These are phyloP conservation scores for Atta cephalotes DNA, from an alignment of 1,140 invertebrate species.

Conservation along the genomic window DNA sequence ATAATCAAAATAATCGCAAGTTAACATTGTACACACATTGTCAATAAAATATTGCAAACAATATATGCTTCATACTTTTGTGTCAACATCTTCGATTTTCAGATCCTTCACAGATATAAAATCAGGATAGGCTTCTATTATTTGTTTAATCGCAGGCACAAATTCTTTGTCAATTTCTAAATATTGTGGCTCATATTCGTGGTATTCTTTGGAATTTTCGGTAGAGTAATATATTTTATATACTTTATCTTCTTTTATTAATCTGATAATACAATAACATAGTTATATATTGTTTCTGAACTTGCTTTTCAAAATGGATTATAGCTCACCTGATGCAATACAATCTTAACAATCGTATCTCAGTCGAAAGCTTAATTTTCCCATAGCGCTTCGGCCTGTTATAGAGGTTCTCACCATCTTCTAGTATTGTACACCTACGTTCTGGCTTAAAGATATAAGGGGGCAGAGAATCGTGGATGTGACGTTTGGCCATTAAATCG, in stretches of 20 bases:
- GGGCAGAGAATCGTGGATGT: constrained; percentile 95
- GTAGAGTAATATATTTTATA: constrained; percentile 92
- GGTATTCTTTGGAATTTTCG: constrained; percentile 94
- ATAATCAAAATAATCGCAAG: constrained; percentile 64
- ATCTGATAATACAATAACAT: constrained; percentile 79
- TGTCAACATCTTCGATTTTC: constrained; percentile 88
- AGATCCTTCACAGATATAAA: constrained; percentile 91
- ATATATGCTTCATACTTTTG: constrained; percentile 86
- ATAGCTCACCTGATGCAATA: constrained; percentile 89
- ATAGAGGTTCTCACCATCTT: constrained; percentile 90
- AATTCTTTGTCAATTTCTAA: constrained; percentile 90
- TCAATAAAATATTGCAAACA: constrained; percentile 25
- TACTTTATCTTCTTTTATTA: constrained; percentile 89
- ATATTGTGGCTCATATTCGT: constrained; percentile 92
- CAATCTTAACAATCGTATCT: constrained; percentile 90
- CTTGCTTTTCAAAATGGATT: constrained; percentile 37
- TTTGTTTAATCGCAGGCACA: constrained; percentile 89
- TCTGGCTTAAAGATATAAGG: constrained; percentile 91
- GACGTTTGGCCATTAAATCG: constrained; percentile 94
- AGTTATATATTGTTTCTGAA: constrained; percentile 2
- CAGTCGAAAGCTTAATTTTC: constrained; percentile 90
- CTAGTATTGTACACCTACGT: constrained; percentile 89
- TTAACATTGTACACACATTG: neutral
- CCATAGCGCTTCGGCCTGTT: constrained; percentile 88
- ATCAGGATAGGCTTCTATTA: constrained; percentile 92